These are phyloP conservation scores for Petrocephalus sullivani DNA, from an alignment of 2,797 vertebrate genomes.

Conservation along the genomic window DNA sequence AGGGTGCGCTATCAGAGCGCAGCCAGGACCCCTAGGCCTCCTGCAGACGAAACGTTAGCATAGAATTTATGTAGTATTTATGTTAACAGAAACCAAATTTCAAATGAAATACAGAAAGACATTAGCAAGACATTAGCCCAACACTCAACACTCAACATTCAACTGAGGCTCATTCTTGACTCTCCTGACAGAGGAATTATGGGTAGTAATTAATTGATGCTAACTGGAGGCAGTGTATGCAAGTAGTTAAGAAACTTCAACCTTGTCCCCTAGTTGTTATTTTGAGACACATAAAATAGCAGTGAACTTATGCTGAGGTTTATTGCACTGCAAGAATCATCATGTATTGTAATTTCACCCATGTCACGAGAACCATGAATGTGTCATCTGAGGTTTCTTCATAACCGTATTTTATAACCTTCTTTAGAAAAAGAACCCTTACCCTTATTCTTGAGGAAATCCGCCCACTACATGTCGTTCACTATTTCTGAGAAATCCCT, in stretches of 20 bases:
- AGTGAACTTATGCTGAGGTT: neutral
- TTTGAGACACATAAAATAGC: neutral
- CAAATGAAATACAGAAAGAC: neutral
- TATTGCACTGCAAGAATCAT: neutral
- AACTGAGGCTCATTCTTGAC: neutral
- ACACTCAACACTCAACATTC: neutral
- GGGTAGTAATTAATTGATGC: neutral
- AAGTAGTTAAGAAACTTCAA: neutral
- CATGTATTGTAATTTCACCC: neutral
- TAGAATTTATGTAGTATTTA: neutral
- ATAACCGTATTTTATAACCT: neutral
- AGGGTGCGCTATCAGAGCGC: neutral
- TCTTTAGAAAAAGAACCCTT: neutral
- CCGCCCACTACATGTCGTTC: neutral
- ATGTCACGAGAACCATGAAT: neutral
- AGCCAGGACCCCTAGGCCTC: neutral
- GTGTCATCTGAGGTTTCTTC: neutral
- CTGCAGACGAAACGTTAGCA: neutral
- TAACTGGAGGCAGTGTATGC: neutral
- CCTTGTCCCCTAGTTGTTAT: neutral
- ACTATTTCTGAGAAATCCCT: neutral
- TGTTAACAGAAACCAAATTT: neutral
- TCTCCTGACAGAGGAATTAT: neutral
- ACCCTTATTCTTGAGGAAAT: neutral
- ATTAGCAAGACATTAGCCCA: too few species aligned